These are phyloP conservation scores for Sphaerodactylus townsendi DNA, from an alignment of 2,113 vertebrate genomes.

Conservation along the genomic window DNA sequence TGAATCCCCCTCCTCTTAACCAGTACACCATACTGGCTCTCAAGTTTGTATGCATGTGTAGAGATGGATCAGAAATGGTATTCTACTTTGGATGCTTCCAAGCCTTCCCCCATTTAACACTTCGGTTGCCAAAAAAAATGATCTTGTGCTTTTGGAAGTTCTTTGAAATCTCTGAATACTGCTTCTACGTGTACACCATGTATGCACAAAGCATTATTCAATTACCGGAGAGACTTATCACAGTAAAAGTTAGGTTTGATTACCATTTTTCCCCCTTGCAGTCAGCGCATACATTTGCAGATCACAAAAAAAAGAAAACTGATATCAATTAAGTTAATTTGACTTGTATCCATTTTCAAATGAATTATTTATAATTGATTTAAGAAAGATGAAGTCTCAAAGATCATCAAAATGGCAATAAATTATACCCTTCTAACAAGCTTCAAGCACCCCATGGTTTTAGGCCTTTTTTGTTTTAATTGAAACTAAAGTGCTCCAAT, in stretches of 20 bases:
- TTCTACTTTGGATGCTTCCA: background rate
- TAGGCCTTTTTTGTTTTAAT: conserved; percentile 62
- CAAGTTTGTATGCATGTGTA: too few relatives aligned
- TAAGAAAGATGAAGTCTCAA: conserved; percentile 52
- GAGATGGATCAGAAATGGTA: too few relatives aligned
- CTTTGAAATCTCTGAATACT: conserved; percentile 54
- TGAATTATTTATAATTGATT: conserved; percentile 65
- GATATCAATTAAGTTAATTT: conserved; percentile 61
- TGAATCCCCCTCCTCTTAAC: too few relatives aligned
- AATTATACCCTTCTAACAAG: conserved; percentile 60
- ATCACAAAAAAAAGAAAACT: conserved; percentile 50
- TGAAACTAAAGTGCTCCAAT: conserved; percentile 61
- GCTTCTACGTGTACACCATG: background rate
- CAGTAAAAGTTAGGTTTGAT: conserved; percentile 63
- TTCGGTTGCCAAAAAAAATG: background rate
- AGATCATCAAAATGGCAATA: conserved; percentile 60
- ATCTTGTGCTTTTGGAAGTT: conserved; percentile 38
- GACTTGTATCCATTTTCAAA: conserved; percentile 53
- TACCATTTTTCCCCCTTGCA: conserved; percentile 62
- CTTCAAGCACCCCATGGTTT: conserved; percentile 61
- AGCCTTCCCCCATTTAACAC: background rate
- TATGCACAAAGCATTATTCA: conserved; percentile 44
- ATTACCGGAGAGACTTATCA: conserved; percentile 53
- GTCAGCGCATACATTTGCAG: conserved; percentile 50
- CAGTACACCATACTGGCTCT: too few relatives aligned